Evolutionary conservation across 2,113 vertebrate species (phyloP), one percentile per base, ranked within the genome.

Genomic region (Kryptolebias marmoratus): DNA sequence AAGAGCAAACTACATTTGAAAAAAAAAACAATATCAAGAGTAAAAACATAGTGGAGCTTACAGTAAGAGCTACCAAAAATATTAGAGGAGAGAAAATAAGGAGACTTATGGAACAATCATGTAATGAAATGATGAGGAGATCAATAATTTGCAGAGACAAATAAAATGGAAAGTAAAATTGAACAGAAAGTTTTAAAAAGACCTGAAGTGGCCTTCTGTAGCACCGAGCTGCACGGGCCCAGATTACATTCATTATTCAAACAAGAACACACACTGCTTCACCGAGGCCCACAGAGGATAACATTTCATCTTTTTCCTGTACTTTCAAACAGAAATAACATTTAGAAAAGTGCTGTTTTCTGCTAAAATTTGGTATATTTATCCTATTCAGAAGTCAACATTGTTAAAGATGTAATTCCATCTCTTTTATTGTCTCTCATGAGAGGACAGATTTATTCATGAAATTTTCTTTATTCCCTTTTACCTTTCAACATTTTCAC

Each of bases 191-290:
- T 18, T 42, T 42, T 12, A 55, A 56, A 31, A 54, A 63, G 68
- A 60, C 75, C 71, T 68, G 49, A 64, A 76, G 64, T 75, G 66
- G 42, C 57, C 68, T 53, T 57, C 45, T 30, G 59, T 11, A 67
- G 68, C 16, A 59, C 1, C 55, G 59, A 48, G 72, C 68, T 59
- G 72, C 30, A 74, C 84, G 82, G 64, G 58, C 55, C 64, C 76
- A 68, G 11, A 68, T 78, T 50, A 0, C 70, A 84, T 88, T 71
- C 32, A 79, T 72, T 89, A 86, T 81, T 88, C 68, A 85, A 47
- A 59, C 57, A 27, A 64, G 58, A 63, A 61, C 72, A 53, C 50
- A 53, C 50, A 53, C 47, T 15, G 47, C 47, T 48, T n/a, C 18
- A 52, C 18, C 6, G 5, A 53, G 14, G 8, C 3, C 18, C 49